Evolutionary conservation across 2,888 invertebrate genomes (phyloP).

Genomic region (Allygus modestus): DNA sequence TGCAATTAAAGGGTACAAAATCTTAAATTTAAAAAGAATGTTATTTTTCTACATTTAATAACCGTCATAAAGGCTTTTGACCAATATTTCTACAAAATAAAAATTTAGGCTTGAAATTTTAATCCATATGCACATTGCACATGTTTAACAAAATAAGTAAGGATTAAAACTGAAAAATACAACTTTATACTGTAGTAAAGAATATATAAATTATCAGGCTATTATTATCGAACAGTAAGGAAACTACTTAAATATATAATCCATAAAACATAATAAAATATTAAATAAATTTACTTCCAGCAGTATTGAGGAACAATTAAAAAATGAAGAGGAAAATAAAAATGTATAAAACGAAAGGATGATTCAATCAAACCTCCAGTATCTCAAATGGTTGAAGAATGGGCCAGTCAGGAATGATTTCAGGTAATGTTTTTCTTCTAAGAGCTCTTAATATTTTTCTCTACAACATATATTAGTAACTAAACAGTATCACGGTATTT

Average conservation of each 20-base stretch:
- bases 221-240: background rate
- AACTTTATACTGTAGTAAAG: too few relatives aligned
- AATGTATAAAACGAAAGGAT: conserved; percentile 41
- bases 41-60: background rate
- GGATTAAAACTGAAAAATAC: background rate
- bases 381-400: conserved; percentile 89
- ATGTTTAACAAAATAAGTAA: background rate
- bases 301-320: background rate
- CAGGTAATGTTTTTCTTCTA: conserved; percentile 93
- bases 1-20: too few relatives aligned
- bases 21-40: background rate
- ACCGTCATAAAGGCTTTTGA: background rate
- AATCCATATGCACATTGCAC: too few relatives aligned
- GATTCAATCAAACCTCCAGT: conserved; percentile 87
- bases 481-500: conserved; percentile 4
- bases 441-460: conserved; percentile 74
- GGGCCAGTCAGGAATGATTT: conserved; percentile 98
- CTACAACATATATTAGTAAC: conserved; percentile 72
- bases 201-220: too few relatives aligned
- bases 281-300: background rate
- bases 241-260: background rate
- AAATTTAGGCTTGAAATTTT: too few relatives aligned
- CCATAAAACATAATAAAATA: background rate
- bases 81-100: background rate
- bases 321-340: background rate